Evolutionary conservation across 2,888 invertebrate species (phyloP).

Genomic region (Clunio marinus): DNA sequence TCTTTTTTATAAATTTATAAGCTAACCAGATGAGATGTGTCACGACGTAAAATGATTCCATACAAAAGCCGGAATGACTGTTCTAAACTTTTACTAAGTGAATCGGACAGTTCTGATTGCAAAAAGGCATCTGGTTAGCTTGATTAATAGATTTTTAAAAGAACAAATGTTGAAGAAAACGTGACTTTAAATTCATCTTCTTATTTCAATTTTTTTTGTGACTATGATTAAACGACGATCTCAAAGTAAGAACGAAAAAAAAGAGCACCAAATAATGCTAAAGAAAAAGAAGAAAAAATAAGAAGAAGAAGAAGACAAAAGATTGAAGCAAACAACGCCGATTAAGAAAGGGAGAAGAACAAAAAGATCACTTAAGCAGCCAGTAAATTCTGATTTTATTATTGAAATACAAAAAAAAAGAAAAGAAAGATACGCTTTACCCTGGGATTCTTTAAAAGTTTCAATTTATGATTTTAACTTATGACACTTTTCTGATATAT

Average conservation of each 20-base stretch:
- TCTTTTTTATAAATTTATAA: too few species aligned
- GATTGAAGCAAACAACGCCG: conserved; percentile 23
- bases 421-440: conserved; percentile 1
- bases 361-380: conserved; percentile 38
- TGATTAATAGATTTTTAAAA: conserved; percentile 38
- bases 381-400: conserved; percentile 34
- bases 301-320: too few species aligned
- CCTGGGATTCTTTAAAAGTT: conserved; percentile 28
- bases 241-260: conserved; percentile 28
- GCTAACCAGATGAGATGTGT: too few species aligned
- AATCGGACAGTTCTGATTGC: too few species aligned
- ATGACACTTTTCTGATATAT: conserved; percentile 38
- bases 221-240: conserved; percentile 39
- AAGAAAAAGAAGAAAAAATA: too few species aligned
- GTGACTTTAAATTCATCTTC: conserved; percentile 34
- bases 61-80: too few species aligned
- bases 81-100: too few species aligned
- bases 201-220: conserved; percentile 24
- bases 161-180: conserved; percentile 27
- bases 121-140: too few species aligned
- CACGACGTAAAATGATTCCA: too few species aligned
- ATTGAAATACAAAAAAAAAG: neutral
- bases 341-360: conserved; percentile 30
- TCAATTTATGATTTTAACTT: conserved; percentile 35
- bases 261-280: conserved; percentile 1